These are phyloP conservation scores for Pardosa pseudoannulata DNA, from an alignment of 2,888 invertebrate genomes.

Conservation along the genomic window DNA sequence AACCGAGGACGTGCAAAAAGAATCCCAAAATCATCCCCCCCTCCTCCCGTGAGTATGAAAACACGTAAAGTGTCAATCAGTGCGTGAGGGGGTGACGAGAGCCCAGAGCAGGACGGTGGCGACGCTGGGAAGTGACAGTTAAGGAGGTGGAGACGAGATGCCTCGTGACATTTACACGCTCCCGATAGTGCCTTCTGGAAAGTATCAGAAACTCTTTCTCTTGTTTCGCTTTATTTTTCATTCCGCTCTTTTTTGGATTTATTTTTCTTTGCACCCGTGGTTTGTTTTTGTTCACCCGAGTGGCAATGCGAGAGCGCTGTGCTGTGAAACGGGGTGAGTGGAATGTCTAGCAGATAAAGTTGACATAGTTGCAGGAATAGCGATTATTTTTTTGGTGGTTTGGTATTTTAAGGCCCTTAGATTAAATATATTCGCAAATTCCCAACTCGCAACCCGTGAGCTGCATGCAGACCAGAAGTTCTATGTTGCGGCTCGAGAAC, in stretches of 20 bases:
- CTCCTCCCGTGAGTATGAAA: conserved; percentile 26
- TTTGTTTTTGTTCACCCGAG: not conserved
- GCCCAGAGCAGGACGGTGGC: conserved; percentile 35
- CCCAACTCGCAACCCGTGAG: too few species aligned
- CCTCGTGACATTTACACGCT: conserved; percentile 29
- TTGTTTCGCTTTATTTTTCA: not conserved
- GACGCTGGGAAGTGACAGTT: conserved; percentile 53
- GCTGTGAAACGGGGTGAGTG: too few species aligned
- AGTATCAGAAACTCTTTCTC: conserved; percentile 12
- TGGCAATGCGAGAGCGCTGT: too few species aligned
- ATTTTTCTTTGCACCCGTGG: not conserved
- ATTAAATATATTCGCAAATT: too few species aligned
- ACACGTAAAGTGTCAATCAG: conserved; percentile 60
- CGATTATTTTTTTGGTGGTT: too few species aligned
- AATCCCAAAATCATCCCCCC: not conserved
- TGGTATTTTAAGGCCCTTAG: too few species aligned
- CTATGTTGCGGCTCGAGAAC: too few species aligned
- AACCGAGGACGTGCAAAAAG: conserved; percentile 11
- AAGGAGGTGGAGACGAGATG: conserved; percentile 42
- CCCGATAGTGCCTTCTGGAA: conserved; percentile 42
- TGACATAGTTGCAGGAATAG: too few species aligned
- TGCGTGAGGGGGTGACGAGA: conserved; percentile 27
- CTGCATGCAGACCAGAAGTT: too few species aligned
- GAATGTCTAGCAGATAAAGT: too few species aligned
- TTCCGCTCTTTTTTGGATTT: not conserved